Percentiles rank a stretch among this genome's conserved stretches.
Conservation (phyloP, 2,888 invertebrate species). For the Notocelia uddmanniana region DNA sequence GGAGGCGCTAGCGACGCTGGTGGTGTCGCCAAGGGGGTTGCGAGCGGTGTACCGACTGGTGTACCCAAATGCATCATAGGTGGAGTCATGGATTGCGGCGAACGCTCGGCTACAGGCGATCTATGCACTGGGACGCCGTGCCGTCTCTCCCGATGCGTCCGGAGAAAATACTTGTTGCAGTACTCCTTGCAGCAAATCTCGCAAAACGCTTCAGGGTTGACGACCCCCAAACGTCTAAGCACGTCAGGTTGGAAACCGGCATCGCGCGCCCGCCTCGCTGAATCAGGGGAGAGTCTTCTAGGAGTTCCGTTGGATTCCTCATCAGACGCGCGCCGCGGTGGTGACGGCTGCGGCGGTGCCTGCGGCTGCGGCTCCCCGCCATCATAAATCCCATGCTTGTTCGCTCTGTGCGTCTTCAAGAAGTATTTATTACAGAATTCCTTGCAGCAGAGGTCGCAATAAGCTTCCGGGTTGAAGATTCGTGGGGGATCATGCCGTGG, state of each 20-base stretch:
- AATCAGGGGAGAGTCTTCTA: slow-evolving; percentile 86
- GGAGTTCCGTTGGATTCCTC: slow-evolving; percentile 84
- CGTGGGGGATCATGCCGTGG: slow-evolving; percentile 87
- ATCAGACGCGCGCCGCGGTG: slow-evolving; percentile 77
- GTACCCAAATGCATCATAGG: slow-evolving; percentile 58
- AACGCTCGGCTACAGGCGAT: slow-evolving; percentile 72
- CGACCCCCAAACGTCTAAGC: slow-evolving; percentile 91
- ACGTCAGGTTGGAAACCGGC: slow-evolving; percentile 90
- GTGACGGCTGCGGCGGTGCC: slow-evolving; percentile 77
- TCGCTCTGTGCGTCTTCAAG: slow-evolving; percentile 98
- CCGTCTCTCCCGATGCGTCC: slow-evolving; percentile 96
- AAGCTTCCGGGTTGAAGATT: slow-evolving; percentile 98
- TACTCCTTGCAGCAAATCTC: slow-evolving; percentile 97
- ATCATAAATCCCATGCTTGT: slow-evolving; percentile 97
- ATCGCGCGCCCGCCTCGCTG: slow-evolving; percentile 89
- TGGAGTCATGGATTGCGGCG: slow-evolving; percentile 82
- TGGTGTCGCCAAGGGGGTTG: slow-evolving; percentile 90
- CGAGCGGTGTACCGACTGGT: slow-evolving; percentile 55
- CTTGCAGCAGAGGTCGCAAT: slow-evolving; percentile 98
- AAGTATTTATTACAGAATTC: slow-evolving; percentile 99
- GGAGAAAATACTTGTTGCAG: slow-evolving; percentile 96
- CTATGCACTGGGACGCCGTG: slow-evolving; percentile 90
- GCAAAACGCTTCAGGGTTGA: slow-evolving; percentile 96
- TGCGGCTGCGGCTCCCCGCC: slow-evolving; percentile 75
- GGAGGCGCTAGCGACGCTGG: slow-evolving; percentile 92